Evolutionary conservation across 1,140 invertebrate genomes (phyloP).

Genomic region (Heliconius hewitsoni): DNA sequence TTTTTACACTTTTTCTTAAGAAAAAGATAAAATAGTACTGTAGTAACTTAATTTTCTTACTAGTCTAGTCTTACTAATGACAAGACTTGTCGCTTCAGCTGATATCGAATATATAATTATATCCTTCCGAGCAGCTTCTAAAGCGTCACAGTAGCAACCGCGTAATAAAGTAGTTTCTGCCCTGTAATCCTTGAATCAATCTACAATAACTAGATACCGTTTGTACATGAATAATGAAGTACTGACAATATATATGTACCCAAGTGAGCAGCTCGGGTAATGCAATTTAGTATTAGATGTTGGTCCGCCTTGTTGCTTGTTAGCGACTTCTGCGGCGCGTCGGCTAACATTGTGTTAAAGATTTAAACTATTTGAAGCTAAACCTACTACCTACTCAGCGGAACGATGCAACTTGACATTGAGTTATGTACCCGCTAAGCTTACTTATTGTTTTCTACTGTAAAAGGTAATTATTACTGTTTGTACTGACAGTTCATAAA

Average conservation of each 20-base stretch:
- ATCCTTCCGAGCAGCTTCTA: not conserved
- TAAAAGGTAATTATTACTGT: slow-evolving; percentile 20
- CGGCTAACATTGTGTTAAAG: slow-evolving; percentile 62
- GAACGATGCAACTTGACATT: slow-evolving; percentile 34
- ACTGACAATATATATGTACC: not conserved
- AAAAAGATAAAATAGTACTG: not conserved
- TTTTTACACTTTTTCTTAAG: not conserved
- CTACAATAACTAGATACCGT: not conserved
- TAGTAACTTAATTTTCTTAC: no score
- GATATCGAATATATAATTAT: not conserved
- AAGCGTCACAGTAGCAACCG: not conserved
- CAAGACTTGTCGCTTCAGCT: not conserved
- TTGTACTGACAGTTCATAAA: slow-evolving; percentile 26
- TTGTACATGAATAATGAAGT: not conserved
- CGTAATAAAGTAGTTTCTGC: not conserved
- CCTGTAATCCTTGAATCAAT: not conserved
- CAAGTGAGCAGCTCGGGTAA: slow-evolving; percentile 15
- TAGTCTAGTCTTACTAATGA: no score
- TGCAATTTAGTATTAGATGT: not conserved
- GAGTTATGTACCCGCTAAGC: slow-evolving; percentile 36
- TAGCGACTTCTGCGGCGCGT: slow-evolving; percentile 26
- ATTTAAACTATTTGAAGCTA: slow-evolving; percentile 58
- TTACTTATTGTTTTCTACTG: slow-evolving; percentile 37
- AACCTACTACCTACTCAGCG: slow-evolving; percentile 28
- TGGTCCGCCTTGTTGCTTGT: slow-evolving; percentile 24